Base-by-base conservation (phyloP, 2,113 vertebrate species). In the Indicator maculatus region DNA sequence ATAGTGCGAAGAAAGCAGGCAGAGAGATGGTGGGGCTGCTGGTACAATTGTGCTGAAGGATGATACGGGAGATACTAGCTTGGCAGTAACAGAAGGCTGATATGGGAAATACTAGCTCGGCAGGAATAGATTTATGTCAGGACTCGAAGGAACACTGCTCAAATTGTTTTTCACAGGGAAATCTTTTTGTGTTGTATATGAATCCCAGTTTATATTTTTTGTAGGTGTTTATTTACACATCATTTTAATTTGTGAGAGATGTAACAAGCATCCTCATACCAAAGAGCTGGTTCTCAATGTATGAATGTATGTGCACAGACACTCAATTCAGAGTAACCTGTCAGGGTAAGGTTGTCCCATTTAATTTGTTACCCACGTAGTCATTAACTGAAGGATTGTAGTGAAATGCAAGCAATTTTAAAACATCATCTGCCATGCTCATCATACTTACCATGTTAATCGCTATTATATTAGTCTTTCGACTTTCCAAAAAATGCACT, bases 71-170 rank as follows among this genome's bases (percentile, higher is more conserved):
- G 58, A 81, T 89, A 74, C 58, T 71, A 20, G 39, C 74, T 90
- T 92, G 91, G 27, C 81, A 95, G 84, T 36, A 36, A 36, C 36
- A 36, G 36, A 36, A 83, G 73, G 58, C 72, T 93, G 93, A 81
- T 1, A 56, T 79, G 89, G 2, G 16, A 86, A 53, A 81, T 89
- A 74, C 58, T 71, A 20, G 39, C 74, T 90, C 90, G 91, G 27
- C 81, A 95, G 84, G 77, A 89, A 24, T 12, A 86, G 67, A 90
- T 91, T 95, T 95, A 78, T 93, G 65, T 80, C 69, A 93, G 65
- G 60, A 85, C 88, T 93, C 91, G 89, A 95, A 96, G 88, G 95
- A 93, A 93, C 95, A 91, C 53, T 96, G 61, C 91, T 93, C 44
- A 71, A 76, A 75, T 78, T 89, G 88, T 93, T 95, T 95, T 88